phyloP scores from a whole-genome alignment of 2,113 vertebrate species.

The Chunga burmeisteri region DNA sequence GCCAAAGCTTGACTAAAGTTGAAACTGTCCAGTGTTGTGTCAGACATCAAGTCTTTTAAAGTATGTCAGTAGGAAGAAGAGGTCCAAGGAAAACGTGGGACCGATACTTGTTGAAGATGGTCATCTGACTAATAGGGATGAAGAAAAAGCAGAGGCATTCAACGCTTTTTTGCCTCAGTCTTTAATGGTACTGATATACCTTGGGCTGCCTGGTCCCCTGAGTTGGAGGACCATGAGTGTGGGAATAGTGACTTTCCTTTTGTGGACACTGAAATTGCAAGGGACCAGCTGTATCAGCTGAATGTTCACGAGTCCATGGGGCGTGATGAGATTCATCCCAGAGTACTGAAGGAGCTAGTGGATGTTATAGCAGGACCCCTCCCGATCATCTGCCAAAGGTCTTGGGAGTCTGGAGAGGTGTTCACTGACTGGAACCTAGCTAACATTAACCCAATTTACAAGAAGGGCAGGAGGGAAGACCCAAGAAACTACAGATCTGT shows the following conservation, averaged over 20 bases:
- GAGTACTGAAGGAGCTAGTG: background rate
- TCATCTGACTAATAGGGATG: background rate
- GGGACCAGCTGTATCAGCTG: background rate
- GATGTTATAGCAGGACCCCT: background rate
- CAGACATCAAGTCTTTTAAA: background rate
- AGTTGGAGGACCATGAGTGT: background rate
- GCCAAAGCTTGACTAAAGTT: background rate
- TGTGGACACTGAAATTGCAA: background rate
- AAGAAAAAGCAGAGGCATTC: background rate
- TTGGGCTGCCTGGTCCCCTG: background rate
- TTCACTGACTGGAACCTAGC: background rate
- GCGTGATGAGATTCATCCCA: background rate
- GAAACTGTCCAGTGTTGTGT: background rate
- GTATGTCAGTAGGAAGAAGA: background rate
- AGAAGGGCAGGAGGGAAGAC: background rate
- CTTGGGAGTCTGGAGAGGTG: background rate
- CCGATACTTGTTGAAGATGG: background rate
- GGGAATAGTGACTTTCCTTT: background rate
- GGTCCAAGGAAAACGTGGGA: background rate
- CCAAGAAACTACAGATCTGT: background rate
- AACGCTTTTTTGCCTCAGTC: background rate
- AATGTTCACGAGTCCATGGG: too few species aligned
- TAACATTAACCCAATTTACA: background rate
- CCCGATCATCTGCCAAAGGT: background rate
- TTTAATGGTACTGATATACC: background rate